Evolutionary conservation across 1,140 invertebrate genomes (phyloP).

Genomic region (Eubasilissa regina): DNA sequence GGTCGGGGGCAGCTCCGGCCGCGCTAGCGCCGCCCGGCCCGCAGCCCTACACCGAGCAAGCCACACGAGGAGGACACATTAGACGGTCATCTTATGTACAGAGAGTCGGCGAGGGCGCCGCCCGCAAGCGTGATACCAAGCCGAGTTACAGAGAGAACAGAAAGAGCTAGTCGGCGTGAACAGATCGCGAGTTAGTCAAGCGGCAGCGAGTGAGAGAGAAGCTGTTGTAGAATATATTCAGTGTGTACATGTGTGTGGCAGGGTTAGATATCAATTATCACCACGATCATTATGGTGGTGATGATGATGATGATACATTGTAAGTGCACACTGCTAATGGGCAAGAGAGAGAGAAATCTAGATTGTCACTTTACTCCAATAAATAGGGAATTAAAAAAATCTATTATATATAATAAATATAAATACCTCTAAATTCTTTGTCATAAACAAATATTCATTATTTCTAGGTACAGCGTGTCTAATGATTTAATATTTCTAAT

Average conservation of each 20-base stretch:
- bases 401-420: neutral
- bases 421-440: neutral
- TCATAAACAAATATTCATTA: neutral
- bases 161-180: neutral
- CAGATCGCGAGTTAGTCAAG: neutral
- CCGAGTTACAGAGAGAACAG: neutral
- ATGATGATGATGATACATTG: too few species aligned
- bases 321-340: slow-evolving; percentile 8
- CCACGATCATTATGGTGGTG: too few species aligned
- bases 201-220: slow-evolving; percentile 32
- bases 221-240: slow-evolving; percentile 8
- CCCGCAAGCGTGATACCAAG: neutral
- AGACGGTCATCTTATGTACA: slow-evolving; percentile 27
- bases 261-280: neutral
- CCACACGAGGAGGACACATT: slow-evolving; percentile 59
- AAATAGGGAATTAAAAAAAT: neutral
- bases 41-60: slow-evolving; percentile 62
- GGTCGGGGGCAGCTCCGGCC: slow-evolving; percentile 73
- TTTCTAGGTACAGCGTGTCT: slow-evolving; percentile 29
- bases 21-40: slow-evolving; percentile 63
- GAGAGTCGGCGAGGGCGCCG: neutral
- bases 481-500: slow-evolving; percentile 8
- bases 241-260: neutral
- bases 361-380: neutral
- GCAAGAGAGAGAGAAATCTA: neutral